These are phyloP conservation scores for Oncorhynchus keta DNA, from an alignment of 2,113 vertebrate genomes.

Conservation along the genomic window DNA sequence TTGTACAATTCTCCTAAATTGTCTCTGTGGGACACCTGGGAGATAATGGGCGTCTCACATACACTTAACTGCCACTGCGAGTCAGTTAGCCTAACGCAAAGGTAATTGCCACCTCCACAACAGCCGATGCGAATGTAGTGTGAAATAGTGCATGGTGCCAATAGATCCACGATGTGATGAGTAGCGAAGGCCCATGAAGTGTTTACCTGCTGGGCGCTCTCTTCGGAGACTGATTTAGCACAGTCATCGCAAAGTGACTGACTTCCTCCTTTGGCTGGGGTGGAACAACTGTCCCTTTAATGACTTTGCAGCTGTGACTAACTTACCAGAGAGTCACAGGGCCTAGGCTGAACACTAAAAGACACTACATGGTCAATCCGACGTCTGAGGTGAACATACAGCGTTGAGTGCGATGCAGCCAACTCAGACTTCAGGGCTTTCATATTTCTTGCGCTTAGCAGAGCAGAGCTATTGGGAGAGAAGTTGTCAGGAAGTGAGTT, in stretches of 20 bases:
- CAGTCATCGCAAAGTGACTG: slow-evolving; percentile 73
- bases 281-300: slow-evolving; percentile 77
- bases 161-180: slow-evolving; percentile 73
- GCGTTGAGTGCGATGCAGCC: too few relatives aligned
- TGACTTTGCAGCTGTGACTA: slow-evolving; percentile 75
- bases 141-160: slow-evolving; percentile 72
- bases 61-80: slow-evolving; percentile 68
- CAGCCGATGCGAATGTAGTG: slow-evolving; percentile 66
- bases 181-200: slow-evolving; percentile 69
- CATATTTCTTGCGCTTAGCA: too few relatives aligned
- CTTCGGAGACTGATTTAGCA: slow-evolving; percentile 71
- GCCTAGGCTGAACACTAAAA: slow-evolving; percentile 63
- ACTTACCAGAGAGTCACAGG: slow-evolving; percentile 66
- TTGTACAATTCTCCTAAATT: slow-evolving; percentile 36
- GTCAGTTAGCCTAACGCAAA: slow-evolving; percentile 70
- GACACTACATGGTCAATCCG: slow-evolving; percentile 10
- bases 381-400: too few relatives aligned
- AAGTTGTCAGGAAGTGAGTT: slow-evolving; percentile 4
- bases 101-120: slow-evolving; percentile 70
- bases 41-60: slow-evolving; percentile 60
- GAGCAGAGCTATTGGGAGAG: slow-evolving; percentile 63
- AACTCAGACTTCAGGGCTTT: too few relatives aligned
- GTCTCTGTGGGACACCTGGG: slow-evolving; percentile 55
- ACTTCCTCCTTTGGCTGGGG: slow-evolving; percentile 73
- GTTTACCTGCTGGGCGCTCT: slow-evolving; percentile 70